Conservation (phyloP, 2,113 vertebrate genomes). For the Pitta sordida region DNA sequence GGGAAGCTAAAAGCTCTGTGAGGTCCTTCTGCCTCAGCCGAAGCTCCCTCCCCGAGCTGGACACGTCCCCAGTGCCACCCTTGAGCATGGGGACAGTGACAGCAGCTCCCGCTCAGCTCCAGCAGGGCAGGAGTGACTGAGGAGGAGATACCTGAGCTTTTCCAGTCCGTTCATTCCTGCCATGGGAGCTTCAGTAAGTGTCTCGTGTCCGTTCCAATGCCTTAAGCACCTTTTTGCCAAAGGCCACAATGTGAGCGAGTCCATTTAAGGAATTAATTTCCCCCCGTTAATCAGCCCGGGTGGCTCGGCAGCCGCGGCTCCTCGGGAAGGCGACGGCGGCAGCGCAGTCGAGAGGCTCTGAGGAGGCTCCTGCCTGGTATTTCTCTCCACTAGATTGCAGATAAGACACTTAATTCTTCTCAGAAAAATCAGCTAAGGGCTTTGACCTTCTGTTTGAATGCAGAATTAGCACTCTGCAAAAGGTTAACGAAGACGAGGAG, state of each 20-base stretch:
- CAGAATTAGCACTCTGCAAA: background rate
- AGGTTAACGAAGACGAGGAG: slow-evolving; percentile 24
- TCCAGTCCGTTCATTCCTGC: background rate
- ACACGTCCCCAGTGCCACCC: accelerated
- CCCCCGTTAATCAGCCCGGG: background rate
- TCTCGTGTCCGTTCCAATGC: background rate
- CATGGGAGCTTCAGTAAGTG: background rate
- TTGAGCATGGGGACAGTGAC: accelerated
- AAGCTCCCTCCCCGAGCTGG: background rate
- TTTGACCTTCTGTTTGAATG: slow-evolving; percentile 10
- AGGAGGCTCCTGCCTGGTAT: background rate
- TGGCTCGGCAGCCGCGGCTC: background rate
- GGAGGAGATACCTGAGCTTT: background rate
- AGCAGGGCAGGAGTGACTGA: background rate
- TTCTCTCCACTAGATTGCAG: background rate
- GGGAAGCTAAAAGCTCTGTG: background rate
- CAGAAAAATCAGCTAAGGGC: background rate
- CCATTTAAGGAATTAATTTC: slow-evolving; percentile 16
- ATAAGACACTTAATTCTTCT: background rate
- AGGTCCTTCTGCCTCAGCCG: background rate
- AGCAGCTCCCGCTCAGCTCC: background rate
- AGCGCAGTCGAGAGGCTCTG: background rate
- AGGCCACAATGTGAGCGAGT: background rate
- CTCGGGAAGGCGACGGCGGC: background rate
- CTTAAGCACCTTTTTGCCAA: background rate